A percentile compares a stretch with the other conserved stretches of the same genome.
Conservation (phyloP, 30 jellyfish, hydroid and myxozoan species). For the Phacellophora camtschatica region DNA sequence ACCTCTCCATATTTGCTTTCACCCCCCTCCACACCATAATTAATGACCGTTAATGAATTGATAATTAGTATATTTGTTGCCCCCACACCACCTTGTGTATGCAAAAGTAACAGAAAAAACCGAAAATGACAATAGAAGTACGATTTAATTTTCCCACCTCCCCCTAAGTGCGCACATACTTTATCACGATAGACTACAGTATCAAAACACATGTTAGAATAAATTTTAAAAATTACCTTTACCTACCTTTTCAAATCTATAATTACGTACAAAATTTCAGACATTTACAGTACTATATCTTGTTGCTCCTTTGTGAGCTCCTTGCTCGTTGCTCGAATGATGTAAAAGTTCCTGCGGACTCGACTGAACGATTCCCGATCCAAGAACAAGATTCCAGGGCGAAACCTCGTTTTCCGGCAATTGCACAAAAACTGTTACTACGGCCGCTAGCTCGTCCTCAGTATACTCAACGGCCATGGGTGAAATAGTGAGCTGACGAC, state of each 20-base stretch:
- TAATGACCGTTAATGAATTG: too few species aligned
- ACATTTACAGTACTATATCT: conserved; percentile 29
- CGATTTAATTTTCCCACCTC: too few species aligned
- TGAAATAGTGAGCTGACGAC: conserved; percentile 1
- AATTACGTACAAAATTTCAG: neutral
- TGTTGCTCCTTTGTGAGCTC: conserved; percentile 15
- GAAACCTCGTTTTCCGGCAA: conserved; percentile 85
- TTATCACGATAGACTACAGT: too few species aligned
- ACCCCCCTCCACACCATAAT: too few species aligned
- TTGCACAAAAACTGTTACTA: conserved; percentile 74
- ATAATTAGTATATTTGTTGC: too few species aligned
- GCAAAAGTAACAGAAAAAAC: too few species aligned
- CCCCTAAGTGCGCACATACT: too few species aligned
- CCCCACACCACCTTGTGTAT: too few species aligned
- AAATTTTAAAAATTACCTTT: neutral
- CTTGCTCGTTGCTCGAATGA: neutral
- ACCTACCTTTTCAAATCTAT: neutral
- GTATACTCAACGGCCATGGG: conserved; percentile 87
- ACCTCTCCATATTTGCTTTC: too few species aligned
- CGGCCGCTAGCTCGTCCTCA: conserved; percentile 88
- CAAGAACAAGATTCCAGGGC: conserved; percentile 58
- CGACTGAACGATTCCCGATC: conserved; percentile 46
- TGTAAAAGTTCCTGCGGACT: conserved; percentile 49
- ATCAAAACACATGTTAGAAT: neutral
- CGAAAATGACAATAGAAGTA: too few species aligned